These are phyloP conservation scores for Patella pellucida DNA, from an alignment of 2,888 invertebrate genomes.

Conservation along the genomic window DNA sequence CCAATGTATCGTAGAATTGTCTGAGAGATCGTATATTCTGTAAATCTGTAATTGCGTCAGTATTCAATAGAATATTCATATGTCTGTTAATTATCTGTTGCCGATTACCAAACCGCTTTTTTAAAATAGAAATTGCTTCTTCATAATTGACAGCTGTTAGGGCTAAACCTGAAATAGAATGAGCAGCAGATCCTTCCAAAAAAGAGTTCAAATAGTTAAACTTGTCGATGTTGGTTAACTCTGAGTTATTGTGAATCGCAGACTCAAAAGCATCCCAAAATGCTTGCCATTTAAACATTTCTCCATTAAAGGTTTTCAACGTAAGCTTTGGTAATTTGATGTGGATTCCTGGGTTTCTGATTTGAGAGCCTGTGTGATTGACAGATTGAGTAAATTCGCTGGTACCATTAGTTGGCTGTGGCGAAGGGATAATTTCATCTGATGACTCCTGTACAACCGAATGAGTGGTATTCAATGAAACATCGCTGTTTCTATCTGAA, in stretches of 20 bases:
- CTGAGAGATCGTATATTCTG: neutral
- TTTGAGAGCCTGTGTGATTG: neutral
- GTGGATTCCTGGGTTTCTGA: neutral
- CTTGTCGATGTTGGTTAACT: neutral
- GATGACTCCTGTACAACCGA: neutral
- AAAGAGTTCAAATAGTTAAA: neutral
- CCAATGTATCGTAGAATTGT: neutral
- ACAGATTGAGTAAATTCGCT: neutral
- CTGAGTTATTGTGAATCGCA: neutral
- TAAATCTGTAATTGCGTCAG: neutral
- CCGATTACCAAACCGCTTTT: neutral
- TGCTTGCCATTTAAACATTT: slow-evolving; percentile 2
- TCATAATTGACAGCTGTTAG: neutral
- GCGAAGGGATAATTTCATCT: neutral
- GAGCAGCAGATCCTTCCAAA: neutral
- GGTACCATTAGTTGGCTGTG: neutral
- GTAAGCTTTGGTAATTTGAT: neutral
- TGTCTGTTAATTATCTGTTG: neutral
- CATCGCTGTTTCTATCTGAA: neutral
- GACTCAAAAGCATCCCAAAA: neutral
- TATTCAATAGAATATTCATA: slow-evolving; percentile 1
- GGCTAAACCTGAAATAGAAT: neutral
- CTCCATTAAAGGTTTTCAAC: neutral
- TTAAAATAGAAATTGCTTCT: neutral
- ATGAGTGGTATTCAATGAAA: neutral